phyloP scores from a whole-genome alignment of 2,797 vertebrate genomes.

The Steatocranus sp. region DNA sequence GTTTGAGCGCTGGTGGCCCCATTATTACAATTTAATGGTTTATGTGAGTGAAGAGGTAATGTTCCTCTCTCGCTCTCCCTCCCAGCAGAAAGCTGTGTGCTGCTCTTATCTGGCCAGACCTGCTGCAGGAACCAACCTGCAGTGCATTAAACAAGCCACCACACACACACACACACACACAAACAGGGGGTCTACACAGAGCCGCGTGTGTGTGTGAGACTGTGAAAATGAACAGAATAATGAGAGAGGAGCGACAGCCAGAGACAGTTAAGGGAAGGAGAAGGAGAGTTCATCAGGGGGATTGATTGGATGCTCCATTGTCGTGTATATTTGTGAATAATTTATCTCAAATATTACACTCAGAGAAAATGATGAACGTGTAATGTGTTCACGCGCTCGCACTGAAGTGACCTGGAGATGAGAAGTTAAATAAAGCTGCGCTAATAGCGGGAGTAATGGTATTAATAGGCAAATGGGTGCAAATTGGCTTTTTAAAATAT shows the following conservation, averaged over 20 bases:
- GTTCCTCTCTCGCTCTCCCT: constrained; percentile 49
- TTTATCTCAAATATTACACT: constrained; percentile 28
- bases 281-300: constrained; percentile 52
- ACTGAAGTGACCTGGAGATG: constrained; percentile 26
- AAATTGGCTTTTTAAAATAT: neutral
- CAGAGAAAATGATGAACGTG: constrained; percentile 22
- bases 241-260: constrained; percentile 43
- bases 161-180: constrained; percentile 38
- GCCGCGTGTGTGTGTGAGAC: neutral
- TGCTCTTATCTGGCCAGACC: constrained; percentile 78
- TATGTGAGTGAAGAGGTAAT: constrained; percentile 67
- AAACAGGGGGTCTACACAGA: constrained; percentile 21
- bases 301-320: constrained; percentile 47
- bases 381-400: neutral
- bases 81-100: constrained; percentile 63
- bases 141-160: constrained; percentile 74
- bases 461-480: neutral
- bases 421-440: constrained; percentile 11
- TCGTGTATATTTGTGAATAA: constrained; percentile 54
- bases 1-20: constrained; percentile 61
- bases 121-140: constrained; percentile 77
- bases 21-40: constrained; percentile 71
- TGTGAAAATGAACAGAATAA: constrained; percentile 67
- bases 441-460: neutral
- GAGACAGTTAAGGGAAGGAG: constrained; percentile 38